Conservation (phyloP, 2,888 invertebrate species). For the Drosophila antonietae region DNA sequence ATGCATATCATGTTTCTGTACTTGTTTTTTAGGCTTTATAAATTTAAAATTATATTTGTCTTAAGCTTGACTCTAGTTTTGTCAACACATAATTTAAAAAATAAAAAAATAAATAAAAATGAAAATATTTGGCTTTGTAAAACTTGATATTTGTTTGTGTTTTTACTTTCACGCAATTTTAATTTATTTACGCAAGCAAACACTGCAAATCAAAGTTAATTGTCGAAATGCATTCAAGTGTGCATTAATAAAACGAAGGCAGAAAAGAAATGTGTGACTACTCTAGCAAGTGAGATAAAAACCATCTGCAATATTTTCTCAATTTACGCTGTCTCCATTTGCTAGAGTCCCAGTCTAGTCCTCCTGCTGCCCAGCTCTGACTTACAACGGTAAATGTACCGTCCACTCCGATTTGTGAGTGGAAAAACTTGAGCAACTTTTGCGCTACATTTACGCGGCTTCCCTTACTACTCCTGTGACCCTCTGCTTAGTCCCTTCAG, state of each 20-base stretch:
- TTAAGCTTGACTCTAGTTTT: no score
- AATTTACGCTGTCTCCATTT: constrained; percentile 57
- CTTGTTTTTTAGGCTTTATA: no score
- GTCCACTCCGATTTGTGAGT: constrained; percentile 50
- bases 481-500: not conserved
- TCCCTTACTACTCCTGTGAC: constrained; percentile 42
- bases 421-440: constrained; percentile 66
- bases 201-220: constrained; percentile 50
- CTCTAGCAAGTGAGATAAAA: no score
- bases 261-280: not conserved
- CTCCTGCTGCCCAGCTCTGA: not conserved
- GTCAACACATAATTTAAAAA: no score
- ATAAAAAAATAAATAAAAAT: no score
- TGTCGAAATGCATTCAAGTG: constrained; percentile 42
- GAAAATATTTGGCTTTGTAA: not conserved
- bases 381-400: constrained; percentile 5
- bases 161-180: not conserved
- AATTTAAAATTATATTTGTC: no score
- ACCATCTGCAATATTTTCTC: constrained; percentile 63
- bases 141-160: constrained; percentile 3
- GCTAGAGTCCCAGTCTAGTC: constrained; percentile 1
- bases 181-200: constrained; percentile 5
- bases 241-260: constrained; percentile 12
- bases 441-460: constrained; percentile 64
- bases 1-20: not conserved